These are phyloP conservation scores for Apogon hyalosoma DNA, from an alignment of 2,797 vertebrate genomes.

Conservation along the genomic window DNA sequence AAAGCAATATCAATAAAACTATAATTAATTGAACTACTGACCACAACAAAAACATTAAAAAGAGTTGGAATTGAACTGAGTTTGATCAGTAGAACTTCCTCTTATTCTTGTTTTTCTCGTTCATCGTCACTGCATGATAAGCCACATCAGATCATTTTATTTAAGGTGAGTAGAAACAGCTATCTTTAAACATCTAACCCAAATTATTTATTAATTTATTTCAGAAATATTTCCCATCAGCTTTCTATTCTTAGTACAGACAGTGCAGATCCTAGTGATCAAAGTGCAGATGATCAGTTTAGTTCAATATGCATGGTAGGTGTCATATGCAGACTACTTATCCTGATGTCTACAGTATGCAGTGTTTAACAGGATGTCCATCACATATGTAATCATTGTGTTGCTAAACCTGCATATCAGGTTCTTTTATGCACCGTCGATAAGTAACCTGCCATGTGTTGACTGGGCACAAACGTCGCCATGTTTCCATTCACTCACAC, in stretches of 20 bases:
- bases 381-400: not conserved
- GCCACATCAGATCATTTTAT: no score
- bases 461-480: slow-evolving; percentile 15
- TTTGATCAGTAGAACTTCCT: no score
- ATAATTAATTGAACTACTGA: no score
- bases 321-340: not conserved
- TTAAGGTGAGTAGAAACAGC: no score
- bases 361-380: not conserved
- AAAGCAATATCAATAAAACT: no score
- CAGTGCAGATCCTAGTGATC: not conserved
- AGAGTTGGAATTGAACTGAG: no score
- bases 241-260: not conserved
- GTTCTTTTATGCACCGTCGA: slow-evolving; percentile 5
- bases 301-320: not conserved
- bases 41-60: no score
- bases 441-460: not conserved
- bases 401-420: slow-evolving; percentile 22
- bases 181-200: no score
- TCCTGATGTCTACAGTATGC: not conserved
- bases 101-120: no score
- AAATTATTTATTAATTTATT: no score
- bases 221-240: not conserved
- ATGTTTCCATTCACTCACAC: slow-evolving; percentile 49
- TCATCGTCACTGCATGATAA: no score
- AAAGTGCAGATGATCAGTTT: not conserved